phyloP scores from a whole-genome alignment of 2,888 invertebrate species.

The Dyspetes luteomarginatus region DNA sequence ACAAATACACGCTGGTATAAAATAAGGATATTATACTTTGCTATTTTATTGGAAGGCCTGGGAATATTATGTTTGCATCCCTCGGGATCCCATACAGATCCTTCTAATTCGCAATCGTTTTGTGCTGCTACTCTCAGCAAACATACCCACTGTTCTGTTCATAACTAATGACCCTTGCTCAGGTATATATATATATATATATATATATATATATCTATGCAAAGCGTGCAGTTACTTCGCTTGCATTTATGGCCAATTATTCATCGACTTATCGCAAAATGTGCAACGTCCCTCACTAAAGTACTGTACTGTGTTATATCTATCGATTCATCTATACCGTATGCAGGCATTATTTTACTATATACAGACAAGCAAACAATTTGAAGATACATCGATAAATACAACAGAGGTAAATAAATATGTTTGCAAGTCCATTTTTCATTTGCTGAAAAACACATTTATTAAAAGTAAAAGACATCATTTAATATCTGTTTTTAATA shows the following conservation, averaged over 20 bases:
- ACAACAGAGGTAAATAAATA: too few relatives aligned
- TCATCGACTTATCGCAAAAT: constrained; percentile 42
- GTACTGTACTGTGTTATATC: constrained; percentile 9
- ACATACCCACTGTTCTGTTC: constrained; percentile 4
- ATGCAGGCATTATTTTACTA: too few relatives aligned
- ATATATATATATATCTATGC: constrained; percentile 8
- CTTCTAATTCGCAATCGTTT: constrained; percentile 34
- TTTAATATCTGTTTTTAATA: too few relatives aligned
- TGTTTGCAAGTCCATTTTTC: too few relatives aligned
- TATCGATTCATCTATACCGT: background rate
- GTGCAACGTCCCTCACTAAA: background rate
- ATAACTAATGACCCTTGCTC: constrained; percentile 34
- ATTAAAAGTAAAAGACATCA: too few relatives aligned
- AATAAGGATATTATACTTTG: background rate
- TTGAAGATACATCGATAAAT: too few relatives aligned
- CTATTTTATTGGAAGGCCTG: constrained; percentile 1
- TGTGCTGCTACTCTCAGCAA: constrained; percentile 6
- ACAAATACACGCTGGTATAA: background rate
- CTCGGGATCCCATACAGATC: constrained; percentile 5
- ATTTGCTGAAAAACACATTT: too few relatives aligned
- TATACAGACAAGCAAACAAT: too few relatives aligned
- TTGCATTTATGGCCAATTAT: constrained; percentile 32
- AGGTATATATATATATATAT: background rate
- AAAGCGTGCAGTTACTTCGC: background rate
- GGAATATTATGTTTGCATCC: constrained; percentile 22